Conservation (phyloP, 2,113 vertebrate genomes). For the Callipepla californica region DNA sequence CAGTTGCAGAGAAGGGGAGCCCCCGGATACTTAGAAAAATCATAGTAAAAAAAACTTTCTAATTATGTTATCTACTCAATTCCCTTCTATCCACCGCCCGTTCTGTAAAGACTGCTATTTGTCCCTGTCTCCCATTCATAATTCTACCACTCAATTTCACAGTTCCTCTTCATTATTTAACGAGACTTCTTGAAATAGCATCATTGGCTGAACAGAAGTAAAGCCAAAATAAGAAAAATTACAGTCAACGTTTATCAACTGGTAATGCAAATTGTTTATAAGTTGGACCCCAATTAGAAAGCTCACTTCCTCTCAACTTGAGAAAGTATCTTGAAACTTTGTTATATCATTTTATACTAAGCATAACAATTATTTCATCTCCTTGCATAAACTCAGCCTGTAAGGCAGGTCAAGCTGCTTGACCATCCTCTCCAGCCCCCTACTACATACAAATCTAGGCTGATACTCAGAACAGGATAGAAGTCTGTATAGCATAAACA, state of each 20-base stretch:
- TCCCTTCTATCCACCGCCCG: background rate
- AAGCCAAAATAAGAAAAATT: background rate
- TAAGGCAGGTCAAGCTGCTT: background rate
- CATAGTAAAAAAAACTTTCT: background rate
- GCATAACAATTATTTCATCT: background rate
- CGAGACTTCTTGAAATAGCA: background rate
- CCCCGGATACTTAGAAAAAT: background rate
- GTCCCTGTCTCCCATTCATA: background rate
- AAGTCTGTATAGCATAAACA: background rate
- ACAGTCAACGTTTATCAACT: background rate
- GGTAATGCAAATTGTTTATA: background rate
- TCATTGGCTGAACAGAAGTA: background rate
- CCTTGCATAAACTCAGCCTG: background rate
- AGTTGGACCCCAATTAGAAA: background rate
- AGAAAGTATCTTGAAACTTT: background rate
- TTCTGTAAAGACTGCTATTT: background rate
- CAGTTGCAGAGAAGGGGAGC: background rate
- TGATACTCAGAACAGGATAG: background rate
- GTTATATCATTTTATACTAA: background rate
- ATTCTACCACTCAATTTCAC: background rate
- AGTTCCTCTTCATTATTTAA: background rate
- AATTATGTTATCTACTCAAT: background rate
- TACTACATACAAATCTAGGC: rapidly evolving
- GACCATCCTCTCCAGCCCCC: background rate
- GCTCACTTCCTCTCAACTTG: background rate